phyloP scores from a whole-genome alignment of 2,797 vertebrate species.

The Gallinago nigripennis region DNA sequence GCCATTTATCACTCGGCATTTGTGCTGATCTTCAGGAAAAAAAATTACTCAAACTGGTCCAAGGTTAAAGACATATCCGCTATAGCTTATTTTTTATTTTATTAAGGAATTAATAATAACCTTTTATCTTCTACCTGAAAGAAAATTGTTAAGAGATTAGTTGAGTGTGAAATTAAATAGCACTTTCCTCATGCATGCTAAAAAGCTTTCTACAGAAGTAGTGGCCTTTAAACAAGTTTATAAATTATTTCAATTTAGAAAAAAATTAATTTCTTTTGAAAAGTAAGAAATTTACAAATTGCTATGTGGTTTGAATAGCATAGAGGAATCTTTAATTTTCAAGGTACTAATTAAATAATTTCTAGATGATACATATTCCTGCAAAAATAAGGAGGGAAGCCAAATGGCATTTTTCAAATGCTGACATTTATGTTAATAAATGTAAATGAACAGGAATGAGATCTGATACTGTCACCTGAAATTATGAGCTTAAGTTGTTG shows the following conservation, averaged over 20 bases:
- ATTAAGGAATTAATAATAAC: conserved; percentile 73
- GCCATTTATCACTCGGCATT: conserved; percentile 67
- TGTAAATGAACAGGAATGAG: conserved; percentile 48
- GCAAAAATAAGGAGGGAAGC: conserved; percentile 42
- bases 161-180: conserved; percentile 80
- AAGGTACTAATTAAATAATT: conserved; percentile 63
- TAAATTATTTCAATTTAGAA: conserved; percentile 59
- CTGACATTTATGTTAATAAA: conserved; percentile 57
- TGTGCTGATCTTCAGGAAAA: conserved; percentile 54
- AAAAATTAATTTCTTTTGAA: conserved; percentile 31
- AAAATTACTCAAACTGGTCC: conserved; percentile 50
- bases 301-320: conserved; percentile 44
- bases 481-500: conserved; percentile 43
- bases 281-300: conserved; percentile 41
- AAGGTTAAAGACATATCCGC: conserved; percentile 66
- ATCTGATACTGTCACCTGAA: conserved; percentile 54
- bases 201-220: conserved; percentile 52
- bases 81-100: conserved; percentile 68
- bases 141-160: conserved; percentile 76
- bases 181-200: conserved; percentile 71
- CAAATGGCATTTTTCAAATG: conserved; percentile 20
- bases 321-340: conserved; percentile 59
- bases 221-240: conserved; percentile 57
- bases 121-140: conserved; percentile 72
- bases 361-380: conserved; percentile 34